Percentiles rank a stretch among this genome's conserved stretches.
phyloP scores from a whole-genome alignment of 2,113 vertebrate species.

The Mustela nigripes region DNA sequence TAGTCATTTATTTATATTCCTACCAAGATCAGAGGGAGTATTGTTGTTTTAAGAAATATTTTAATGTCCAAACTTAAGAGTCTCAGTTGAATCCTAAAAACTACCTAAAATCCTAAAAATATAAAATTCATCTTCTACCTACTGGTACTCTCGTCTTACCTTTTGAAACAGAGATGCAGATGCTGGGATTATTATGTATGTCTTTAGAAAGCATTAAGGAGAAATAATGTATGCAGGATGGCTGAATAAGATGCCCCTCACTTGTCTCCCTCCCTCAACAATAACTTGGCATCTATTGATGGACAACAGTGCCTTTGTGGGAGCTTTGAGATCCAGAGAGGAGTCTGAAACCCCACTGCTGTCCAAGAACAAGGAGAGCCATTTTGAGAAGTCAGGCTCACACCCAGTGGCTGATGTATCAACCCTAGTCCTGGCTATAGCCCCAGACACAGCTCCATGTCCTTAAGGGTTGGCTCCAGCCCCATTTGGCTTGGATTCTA shows the following conservation, averaged over 20 bases:
- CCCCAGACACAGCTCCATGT: neutral
- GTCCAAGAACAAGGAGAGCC: too few relatives aligned
- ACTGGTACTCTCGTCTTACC: neutral
- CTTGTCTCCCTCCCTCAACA: neutral
- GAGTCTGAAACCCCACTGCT: neutral
- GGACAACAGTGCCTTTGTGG: neutral
- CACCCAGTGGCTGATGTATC: neutral
- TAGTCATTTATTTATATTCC: neutral
- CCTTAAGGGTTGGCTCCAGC: neutral
- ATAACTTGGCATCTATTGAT: neutral
- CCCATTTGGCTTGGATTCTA: neutral
- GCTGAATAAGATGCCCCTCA: neutral
- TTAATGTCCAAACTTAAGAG: neutral
- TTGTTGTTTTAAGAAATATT: neutral
- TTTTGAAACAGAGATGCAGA: neutral
- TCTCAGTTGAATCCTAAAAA: neutral
- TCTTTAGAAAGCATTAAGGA: neutral
- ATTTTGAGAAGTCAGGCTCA: neutral
- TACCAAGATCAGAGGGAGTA: neutral
- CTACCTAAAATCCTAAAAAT: neutral
- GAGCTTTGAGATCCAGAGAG: neutral
- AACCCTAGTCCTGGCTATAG: neutral
- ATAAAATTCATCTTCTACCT: neutral
- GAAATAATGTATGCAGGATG: neutral
- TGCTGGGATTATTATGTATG: accelerated